Conservation (phyloP, 2,797 vertebrate species). For the Echiichthys vipera region DNA sequence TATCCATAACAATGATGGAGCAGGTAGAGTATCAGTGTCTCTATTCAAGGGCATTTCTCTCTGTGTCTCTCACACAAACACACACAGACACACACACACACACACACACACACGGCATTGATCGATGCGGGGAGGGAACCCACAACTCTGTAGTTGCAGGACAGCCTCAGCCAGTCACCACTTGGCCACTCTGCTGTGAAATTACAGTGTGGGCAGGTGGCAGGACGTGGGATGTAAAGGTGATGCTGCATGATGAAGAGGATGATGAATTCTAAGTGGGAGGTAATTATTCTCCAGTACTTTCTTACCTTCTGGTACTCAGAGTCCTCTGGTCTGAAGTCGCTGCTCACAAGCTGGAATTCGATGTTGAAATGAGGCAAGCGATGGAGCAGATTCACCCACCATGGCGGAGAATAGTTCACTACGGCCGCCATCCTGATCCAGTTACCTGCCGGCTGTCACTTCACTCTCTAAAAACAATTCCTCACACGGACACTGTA, state of each 20-base stretch:
- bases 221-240: constrained; percentile 39
- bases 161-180: constrained; percentile 49
- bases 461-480: constrained; percentile 30
- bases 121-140: constrained; percentile 39
- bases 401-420: constrained; percentile 94
- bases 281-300: constrained; percentile 37
- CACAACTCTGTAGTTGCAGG: constrained; percentile 43
- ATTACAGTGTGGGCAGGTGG: constrained; percentile 46
- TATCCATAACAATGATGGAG: constrained; percentile 5
- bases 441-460: constrained; percentile 36
- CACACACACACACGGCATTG: constrained; percentile 14
- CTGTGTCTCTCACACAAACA: background rate
- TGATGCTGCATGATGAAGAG: constrained; percentile 43
- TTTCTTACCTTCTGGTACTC: constrained; percentile 93
- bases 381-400: constrained; percentile 94
- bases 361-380: constrained; percentile 92
- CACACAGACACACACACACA: background rate
- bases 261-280: constrained; percentile 54
- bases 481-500: constrained; percentile 60
- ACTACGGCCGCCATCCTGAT: constrained; percentile 90
- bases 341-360: constrained; percentile 89
- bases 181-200: constrained; percentile 55
- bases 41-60: constrained; percentile 29
- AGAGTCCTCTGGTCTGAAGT: constrained; percentile 91
- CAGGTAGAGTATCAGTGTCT: background rate